Conservation (phyloP, 2,113 vertebrate species). For the Takifugu bimaculatus region DNA sequence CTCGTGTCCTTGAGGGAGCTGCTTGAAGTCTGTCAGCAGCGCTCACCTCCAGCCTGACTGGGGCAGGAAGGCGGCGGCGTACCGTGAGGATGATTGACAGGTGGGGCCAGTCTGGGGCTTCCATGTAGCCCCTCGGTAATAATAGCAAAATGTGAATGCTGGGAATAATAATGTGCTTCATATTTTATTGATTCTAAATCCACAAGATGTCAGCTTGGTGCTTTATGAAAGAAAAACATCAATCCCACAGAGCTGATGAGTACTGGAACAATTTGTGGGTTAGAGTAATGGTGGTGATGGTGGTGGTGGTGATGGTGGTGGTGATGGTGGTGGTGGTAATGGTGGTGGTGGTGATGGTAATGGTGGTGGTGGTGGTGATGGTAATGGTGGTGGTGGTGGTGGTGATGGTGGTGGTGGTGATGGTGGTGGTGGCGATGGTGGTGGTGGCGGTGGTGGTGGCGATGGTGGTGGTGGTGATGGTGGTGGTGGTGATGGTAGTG, state of each 20-base stretch:
- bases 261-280: slow-evolving; percentile 42
- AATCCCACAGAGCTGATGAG: slow-evolving; percentile 67
- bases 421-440: slow-evolving; percentile 4
- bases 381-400: too few species aligned
- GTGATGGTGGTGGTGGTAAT: too few species aligned
- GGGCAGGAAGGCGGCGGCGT: slow-evolving; percentile 37
- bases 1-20: slow-evolving; percentile 57
- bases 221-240: slow-evolving; percentile 74
- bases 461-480: too few species aligned
- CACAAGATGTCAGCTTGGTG: slow-evolving; percentile 50
- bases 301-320: neutral
- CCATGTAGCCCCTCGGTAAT: slow-evolving; percentile 46
- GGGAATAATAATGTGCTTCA: slow-evolving; percentile 75
- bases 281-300: slow-evolving; percentile 20
- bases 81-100: slow-evolving; percentile 66
- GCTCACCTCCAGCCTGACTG: slow-evolving; percentile 54
- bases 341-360: neutral
- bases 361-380: neutral
- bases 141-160: slow-evolving; percentile 48
- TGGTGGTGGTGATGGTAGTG: too few species aligned
- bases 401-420: too few species aligned
- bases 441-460: too few species aligned
- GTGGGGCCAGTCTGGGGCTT: slow-evolving; percentile 34
- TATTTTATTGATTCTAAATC: slow-evolving; percentile 77
- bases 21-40: slow-evolving; percentile 58